Evolutionary conservation across 2,113 vertebrate species (phyloP).

Genomic region (Larimichthys polyactis): DNA sequence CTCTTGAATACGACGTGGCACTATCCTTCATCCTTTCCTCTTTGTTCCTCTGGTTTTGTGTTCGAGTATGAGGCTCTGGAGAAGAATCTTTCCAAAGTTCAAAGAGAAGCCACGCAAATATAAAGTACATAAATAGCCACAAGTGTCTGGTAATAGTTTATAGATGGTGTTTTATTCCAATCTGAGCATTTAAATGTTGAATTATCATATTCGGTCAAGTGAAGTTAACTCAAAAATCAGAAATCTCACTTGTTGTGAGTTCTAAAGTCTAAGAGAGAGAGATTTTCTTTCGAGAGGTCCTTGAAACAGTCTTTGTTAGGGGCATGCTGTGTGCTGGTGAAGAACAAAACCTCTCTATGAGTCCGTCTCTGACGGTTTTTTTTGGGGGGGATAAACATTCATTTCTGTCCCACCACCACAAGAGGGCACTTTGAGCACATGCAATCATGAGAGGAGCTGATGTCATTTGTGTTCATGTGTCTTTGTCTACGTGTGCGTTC

Average conservation of each 20-base stretch:
- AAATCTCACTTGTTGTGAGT: not conserved
- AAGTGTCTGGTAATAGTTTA: conserved; percentile 85
- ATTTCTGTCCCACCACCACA: conserved; percentile 58
- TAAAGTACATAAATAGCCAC: conserved; percentile 31
- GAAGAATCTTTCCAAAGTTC: conserved; percentile 82
- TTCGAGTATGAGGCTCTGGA: conserved; percentile 68
- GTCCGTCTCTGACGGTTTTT: not conserved
- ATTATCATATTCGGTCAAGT: not conserved
- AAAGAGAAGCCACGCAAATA: conserved; percentile 85
- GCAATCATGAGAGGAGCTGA: conserved; percentile 33
- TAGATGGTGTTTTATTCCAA: conserved; percentile 84
- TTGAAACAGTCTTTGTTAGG: conserved; percentile 38
- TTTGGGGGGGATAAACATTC: conserved; percentile 14
- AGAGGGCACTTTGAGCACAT: conserved; percentile 66
- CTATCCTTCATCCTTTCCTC: not conserved
- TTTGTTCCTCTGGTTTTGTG: not conserved
- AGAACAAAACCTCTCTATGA: not conserved
- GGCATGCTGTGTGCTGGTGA: not conserved
- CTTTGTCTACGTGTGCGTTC: conserved; percentile 24
- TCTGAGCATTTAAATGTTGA: conserved; percentile 78
- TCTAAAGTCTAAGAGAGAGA: not conserved
- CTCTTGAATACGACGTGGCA: not conserved
- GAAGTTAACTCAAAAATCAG: not conserved
- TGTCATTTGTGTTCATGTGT: conserved; percentile 34
- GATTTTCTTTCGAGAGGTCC: not conserved